Percentiles rank a stretch among this genome's conserved stretches.
These are phyloP conservation scores for Eurosta solidaginis DNA, from an alignment of 1,140 invertebrate species.

Conservation along the genomic window DNA sequence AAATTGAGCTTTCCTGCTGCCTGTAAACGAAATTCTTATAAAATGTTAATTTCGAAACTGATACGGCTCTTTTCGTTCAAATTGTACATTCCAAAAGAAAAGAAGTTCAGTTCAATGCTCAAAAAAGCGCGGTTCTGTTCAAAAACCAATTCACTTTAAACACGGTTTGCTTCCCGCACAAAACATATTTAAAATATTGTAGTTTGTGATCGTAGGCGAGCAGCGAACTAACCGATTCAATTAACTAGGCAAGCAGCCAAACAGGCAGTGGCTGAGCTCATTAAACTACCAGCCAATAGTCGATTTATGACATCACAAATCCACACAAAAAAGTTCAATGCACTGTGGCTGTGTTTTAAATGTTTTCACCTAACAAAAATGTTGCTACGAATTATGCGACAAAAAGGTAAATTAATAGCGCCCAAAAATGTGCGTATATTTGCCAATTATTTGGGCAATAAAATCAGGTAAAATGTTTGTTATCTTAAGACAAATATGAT, in stretches of 20 bases:
- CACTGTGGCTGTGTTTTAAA: not conserved
- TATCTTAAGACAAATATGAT: too few relatives aligned
- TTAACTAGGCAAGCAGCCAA: conserved; percentile 12
- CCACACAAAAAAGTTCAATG: not conserved
- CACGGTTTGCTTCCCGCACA: too few relatives aligned
- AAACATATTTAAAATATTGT: not conserved
- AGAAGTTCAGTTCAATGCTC: too few relatives aligned
- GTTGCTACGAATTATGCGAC: not conserved
- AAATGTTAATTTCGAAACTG: too few relatives aligned
- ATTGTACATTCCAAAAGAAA: too few relatives aligned
- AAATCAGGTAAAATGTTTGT: not conserved
- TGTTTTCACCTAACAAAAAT: conserved; percentile 5
- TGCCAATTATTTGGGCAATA: too few relatives aligned
- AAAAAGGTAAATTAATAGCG: not conserved
- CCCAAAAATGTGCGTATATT: too few relatives aligned
- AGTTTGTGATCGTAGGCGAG: not conserved
- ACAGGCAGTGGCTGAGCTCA: conserved; percentile 2
- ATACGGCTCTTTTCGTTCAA: too few relatives aligned
- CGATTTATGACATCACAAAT: conserved; percentile 16
- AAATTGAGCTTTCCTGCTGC: too few relatives aligned
- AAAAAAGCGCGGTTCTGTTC: too few relatives aligned
- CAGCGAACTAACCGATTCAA: not conserved
- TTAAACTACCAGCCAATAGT: not conserved
- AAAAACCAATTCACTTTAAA: too few relatives aligned
- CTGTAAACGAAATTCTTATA: too few relatives aligned